These are phyloP conservation scores for Mastigias papua DNA, from an alignment of 30 jellyfish, hydroid and myxozoan genomes.

Conservation along the genomic window DNA sequence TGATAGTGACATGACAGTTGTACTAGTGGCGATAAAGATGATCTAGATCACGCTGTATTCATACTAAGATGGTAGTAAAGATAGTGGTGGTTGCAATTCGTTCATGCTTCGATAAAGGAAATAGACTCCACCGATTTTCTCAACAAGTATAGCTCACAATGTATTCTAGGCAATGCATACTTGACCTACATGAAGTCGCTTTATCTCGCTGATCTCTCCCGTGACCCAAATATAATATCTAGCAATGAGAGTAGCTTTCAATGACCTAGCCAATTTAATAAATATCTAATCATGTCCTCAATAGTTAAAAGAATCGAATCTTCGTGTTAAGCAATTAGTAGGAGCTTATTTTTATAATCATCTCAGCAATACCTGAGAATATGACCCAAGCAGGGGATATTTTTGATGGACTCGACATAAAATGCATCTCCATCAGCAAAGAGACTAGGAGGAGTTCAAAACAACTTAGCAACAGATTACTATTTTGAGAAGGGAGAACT, in stretches of 20 bases:
- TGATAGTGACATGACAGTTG: too few relatives aligned
- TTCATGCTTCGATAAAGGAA: not conserved
- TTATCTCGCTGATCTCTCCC: not conserved
- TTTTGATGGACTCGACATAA: not conserved
- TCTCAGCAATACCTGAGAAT: not conserved
- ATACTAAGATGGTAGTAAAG: not conserved
- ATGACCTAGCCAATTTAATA: constrained; percentile 1
- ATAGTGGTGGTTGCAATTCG: not conserved
- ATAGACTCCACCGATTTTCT: not conserved
- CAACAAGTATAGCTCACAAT: not conserved
- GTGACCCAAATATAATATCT: not conserved
- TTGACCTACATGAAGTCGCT: not conserved
- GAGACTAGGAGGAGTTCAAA: too few relatives aligned
- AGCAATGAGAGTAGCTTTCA: not conserved
- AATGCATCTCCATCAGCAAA: too few relatives aligned
- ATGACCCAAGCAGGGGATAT: constrained; percentile 11
- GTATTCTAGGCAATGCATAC: not conserved
- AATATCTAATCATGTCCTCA: constrained; percentile 4
- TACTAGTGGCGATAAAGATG: too few relatives aligned
- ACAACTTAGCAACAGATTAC: too few relatives aligned
- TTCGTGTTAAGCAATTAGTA: not conserved
- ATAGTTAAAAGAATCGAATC: not conserved
- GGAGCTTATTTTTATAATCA: not conserved
- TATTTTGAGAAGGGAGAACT: too few relatives aligned
- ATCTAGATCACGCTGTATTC: too few relatives aligned